Percentiles rank a stretch among this genome's conserved stretches.
Conservation (phyloP, 2,888 invertebrate species). For the Melinaea marsaeus region DNA sequence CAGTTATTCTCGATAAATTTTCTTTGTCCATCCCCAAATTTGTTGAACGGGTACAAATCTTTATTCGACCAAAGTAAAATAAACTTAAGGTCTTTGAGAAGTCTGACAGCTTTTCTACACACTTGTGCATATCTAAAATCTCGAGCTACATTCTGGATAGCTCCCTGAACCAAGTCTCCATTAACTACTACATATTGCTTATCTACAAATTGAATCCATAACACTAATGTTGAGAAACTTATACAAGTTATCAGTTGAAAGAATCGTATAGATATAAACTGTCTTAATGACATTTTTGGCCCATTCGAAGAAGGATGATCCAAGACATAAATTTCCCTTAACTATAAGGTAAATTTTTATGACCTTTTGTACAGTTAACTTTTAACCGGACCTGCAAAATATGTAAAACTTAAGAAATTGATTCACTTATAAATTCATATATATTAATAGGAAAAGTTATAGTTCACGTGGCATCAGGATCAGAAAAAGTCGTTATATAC, state of each 20-base stretch:
- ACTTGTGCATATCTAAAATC: conserved; percentile 56
- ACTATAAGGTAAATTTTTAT: conserved; percentile 39
- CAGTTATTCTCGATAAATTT: conserved; percentile 23
- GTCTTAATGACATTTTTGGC: conserved; percentile 36
- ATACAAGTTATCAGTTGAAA: conserved; percentile 47
- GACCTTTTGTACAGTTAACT: conserved; percentile 14
- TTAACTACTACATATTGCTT: conserved; percentile 29
- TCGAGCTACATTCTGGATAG: conserved; percentile 48
- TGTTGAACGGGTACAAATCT: conserved; percentile 20
- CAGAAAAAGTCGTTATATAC: no score
- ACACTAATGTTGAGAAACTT: conserved; percentile 44
- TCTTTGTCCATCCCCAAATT: conserved; percentile 21
- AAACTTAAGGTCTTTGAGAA: conserved; percentile 42
- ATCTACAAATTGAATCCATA: conserved; percentile 46
- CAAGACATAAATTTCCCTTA: conserved; percentile 44
- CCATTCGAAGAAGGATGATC: conserved; percentile 28
- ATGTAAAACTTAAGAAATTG: no score
- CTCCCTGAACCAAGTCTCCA: conserved; percentile 50
- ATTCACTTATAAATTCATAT: no score
- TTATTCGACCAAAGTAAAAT: conserved; percentile 25
- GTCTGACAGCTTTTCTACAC: conserved; percentile 47
- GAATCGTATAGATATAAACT: conserved; percentile 43
- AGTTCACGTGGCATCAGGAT: no score
- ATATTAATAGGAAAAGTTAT: no score
- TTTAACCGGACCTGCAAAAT: conserved; percentile 9